phyloP scores from a whole-genome alignment of 2,113 vertebrate species.

The Lota lota region DNA sequence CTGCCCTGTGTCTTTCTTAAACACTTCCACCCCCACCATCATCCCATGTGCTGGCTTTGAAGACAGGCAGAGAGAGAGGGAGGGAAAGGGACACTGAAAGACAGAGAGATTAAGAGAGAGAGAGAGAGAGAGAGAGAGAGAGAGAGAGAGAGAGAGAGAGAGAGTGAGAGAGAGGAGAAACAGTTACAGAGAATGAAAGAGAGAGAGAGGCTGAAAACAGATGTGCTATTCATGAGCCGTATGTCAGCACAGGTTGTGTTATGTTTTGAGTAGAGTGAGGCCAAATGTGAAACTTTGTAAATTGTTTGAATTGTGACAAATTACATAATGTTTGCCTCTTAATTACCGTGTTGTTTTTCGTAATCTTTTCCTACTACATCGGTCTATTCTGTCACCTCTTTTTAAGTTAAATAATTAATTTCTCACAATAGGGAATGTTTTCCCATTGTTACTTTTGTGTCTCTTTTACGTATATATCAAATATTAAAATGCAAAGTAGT shows the following conservation, averaged over 20 bases:
- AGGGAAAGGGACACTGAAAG: not conserved
- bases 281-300: slow-evolving; percentile 34
- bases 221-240: slow-evolving; percentile 45
- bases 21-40: slow-evolving; percentile 26
- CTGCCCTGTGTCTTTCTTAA: slow-evolving; percentile 29
- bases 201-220: slow-evolving; percentile 37
- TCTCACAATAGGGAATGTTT: not conserved
- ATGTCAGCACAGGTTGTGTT: slow-evolving; percentile 42
- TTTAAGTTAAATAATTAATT: not conserved
- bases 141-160: slow-evolving; percentile 1
- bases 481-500: too few relatives aligned
- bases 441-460: not conserved
- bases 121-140: slow-evolving; percentile 3
- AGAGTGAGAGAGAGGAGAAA: slow-evolving; percentile 24
- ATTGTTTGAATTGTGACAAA: slow-evolving; percentile 56
- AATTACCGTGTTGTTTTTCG: slow-evolving; percentile 33
- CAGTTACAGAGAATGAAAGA: slow-evolving; percentile 25
- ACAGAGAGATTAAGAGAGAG: not conserved
- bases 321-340: slow-evolving; percentile 55
- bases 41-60: slow-evolving; percentile 41
- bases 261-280: slow-evolving; percentile 29
- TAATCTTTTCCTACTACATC: slow-evolving; percentile 41
- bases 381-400: slow-evolving; percentile 27
- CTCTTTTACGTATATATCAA: not conserved
- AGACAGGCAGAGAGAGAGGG: slow-evolving; percentile 30